Conservation (phyloP, 2,113 vertebrate genomes). For the Muscicapa adusta region DNA sequence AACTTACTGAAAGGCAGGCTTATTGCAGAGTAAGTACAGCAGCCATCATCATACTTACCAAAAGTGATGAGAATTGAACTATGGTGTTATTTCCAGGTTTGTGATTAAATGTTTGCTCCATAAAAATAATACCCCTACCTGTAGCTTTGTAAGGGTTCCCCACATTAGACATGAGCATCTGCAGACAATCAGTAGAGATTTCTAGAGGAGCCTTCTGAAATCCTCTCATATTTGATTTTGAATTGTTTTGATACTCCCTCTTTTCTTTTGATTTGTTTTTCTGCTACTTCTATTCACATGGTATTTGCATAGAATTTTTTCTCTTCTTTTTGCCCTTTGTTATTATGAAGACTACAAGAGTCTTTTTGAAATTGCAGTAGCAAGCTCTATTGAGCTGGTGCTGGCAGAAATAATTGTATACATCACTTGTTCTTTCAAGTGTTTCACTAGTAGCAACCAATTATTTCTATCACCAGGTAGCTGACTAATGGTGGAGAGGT, state of each 20-base stretch:
- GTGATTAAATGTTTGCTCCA: neutral
- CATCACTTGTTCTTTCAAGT: neutral
- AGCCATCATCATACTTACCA: neutral
- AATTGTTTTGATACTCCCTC: neutral
- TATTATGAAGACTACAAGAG: neutral
- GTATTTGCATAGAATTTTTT: neutral
- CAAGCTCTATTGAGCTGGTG: neutral
- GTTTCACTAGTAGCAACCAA: neutral
- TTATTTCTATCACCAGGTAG: slow-evolving; percentile 29
- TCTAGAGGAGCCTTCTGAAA: neutral
- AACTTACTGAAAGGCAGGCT: neutral
- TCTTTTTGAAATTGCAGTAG: neutral
- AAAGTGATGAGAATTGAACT: neutral
- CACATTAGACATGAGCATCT: neutral
- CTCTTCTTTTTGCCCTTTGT: neutral
- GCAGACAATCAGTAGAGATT: neutral
- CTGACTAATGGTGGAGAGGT: neutral
- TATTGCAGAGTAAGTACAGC: neutral
- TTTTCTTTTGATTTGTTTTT: neutral
- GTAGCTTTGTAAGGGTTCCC: neutral
- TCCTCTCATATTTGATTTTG: neutral
- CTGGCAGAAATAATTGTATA: slow-evolving; percentile 16
- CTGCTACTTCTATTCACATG: neutral
- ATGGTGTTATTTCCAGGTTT: neutral
- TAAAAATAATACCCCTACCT: neutral